A percentile compares a stretch with the other conserved stretches of the same genome.
phyloP scores from a whole-genome alignment of 2,797 vertebrate species.

The Tympanoctomys barrerae region DNA sequence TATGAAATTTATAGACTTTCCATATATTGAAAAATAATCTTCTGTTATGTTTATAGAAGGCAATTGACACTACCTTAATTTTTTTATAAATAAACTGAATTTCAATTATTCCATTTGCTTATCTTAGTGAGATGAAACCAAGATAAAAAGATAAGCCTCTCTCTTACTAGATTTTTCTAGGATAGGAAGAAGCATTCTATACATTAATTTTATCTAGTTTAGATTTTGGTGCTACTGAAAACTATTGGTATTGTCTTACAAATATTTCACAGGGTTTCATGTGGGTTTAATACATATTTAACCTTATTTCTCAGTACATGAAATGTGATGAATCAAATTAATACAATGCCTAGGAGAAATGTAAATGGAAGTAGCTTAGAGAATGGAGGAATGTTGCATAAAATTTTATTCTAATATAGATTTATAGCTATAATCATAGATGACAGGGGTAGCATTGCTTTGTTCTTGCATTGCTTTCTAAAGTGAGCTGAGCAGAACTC shows the following conservation, averaged over 20 bases:
- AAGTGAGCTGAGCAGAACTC: neutral
- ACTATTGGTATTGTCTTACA: neutral
- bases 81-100: neutral
- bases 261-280: neutral
- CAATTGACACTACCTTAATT: neutral
- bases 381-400: neutral
- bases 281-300: neutral
- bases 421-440: conserved; percentile 30
- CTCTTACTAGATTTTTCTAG: neutral
- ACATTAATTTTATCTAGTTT: conserved; percentile 5
- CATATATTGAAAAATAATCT: conserved; percentile 6
- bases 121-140: neutral
- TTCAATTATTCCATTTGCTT: neutral
- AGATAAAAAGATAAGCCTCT: neutral
- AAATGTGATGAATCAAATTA: neutral
- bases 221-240: neutral
- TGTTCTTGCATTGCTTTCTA: neutral
- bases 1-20: neutral
- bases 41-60: neutral
- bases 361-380: neutral
- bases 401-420: neutral
- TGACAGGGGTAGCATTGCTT: neutral
- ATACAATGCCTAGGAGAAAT: neutral
- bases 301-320: neutral
- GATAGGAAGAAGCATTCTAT: neutral